Conservation (phyloP, 2,888 invertebrate genomes). For the Parelbella ahira region DNA sequence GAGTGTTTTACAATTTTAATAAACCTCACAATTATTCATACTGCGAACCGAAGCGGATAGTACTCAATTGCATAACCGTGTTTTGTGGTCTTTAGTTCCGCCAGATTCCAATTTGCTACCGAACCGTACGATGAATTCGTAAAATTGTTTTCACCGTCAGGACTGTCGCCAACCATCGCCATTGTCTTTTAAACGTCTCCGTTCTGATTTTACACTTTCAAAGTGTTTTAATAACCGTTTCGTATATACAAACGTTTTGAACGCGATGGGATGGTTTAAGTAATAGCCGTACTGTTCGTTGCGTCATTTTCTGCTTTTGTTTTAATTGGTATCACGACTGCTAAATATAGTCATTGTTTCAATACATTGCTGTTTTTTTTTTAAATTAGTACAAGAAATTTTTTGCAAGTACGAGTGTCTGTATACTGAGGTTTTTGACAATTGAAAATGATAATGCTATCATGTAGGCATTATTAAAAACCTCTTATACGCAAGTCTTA, state of each 20-base stretch:
- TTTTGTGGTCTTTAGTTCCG: constrained; percentile 27
- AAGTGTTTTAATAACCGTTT: constrained; percentile 26
- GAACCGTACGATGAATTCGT: constrained; percentile 21
- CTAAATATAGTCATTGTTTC: too few species aligned
- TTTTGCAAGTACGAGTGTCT: too few species aligned
- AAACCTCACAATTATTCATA: constrained; percentile 5
- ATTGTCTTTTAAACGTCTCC: constrained; percentile 29
- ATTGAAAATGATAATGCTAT: too few species aligned
- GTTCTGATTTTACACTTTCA: constrained; percentile 23
- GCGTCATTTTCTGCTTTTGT: too few species aligned
- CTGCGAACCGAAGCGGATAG: constrained; percentile 13
- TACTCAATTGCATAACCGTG: constrained; percentile 8
- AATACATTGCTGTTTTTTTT: too few species aligned
- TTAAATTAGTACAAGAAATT: too few species aligned
- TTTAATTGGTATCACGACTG: too few species aligned
- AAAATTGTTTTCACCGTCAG: constrained; percentile 25
- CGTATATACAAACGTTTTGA: constrained; percentile 2
- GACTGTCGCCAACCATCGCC: constrained; percentile 19
- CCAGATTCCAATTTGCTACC: constrained; percentile 23
- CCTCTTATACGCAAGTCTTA: too few species aligned
- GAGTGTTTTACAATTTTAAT: too few species aligned
- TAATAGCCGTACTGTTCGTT: constrained; percentile 2
- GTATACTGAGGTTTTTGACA: too few species aligned
- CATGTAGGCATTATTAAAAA: too few species aligned
- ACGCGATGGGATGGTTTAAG: constrained; percentile 1